Conservation (phyloP, 1,140 invertebrate species). For the Zaprionus capensis region DNA sequence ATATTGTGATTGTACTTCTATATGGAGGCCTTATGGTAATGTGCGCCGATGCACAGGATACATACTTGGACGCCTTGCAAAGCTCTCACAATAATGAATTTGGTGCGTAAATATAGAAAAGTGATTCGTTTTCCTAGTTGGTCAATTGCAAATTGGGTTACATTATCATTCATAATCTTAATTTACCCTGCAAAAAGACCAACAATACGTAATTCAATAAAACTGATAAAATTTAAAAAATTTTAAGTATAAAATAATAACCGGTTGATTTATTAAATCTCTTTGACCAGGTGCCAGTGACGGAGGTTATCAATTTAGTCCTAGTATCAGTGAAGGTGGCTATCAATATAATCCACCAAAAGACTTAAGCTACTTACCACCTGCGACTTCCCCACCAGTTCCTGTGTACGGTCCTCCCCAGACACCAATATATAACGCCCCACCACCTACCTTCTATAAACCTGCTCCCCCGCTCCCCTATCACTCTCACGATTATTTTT, state of each 20-base stretch:
- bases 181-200: not conserved
- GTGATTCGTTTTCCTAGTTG: not conserved
- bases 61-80: slow-evolving; percentile 84
- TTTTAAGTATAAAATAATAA: not conserved
- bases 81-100: slow-evolving; percentile 79
- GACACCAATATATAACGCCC: slow-evolving; percentile 79
- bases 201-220: not conserved
- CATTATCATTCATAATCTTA: too few relatives aligned
- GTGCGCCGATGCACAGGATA: slow-evolving; percentile 70
- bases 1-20: slow-evolving; percentile 36
- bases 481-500: slow-evolving; percentile 85
- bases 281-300: not conserved
- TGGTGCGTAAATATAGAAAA: slow-evolving; percentile 68
- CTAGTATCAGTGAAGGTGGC: slow-evolving; percentile 48
- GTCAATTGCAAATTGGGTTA: not conserved
- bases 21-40: slow-evolving; percentile 26
- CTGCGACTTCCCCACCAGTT: slow-evolving; percentile 77
- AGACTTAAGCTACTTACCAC: slow-evolving; percentile 82
- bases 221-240: not conserved
- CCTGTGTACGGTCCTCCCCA: slow-evolving; percentile 58
- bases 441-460: slow-evolving; percentile 84
- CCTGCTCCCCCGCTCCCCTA: slow-evolving; percentile 84
- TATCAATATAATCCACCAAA: slow-evolving; percentile 69
- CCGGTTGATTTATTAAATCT: not conserved
- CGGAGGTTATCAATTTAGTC: not conserved